These are phyloP conservation scores for Salvator merianae DNA, from an alignment of 2,113 vertebrate genomes.

Conservation along the genomic window DNA sequence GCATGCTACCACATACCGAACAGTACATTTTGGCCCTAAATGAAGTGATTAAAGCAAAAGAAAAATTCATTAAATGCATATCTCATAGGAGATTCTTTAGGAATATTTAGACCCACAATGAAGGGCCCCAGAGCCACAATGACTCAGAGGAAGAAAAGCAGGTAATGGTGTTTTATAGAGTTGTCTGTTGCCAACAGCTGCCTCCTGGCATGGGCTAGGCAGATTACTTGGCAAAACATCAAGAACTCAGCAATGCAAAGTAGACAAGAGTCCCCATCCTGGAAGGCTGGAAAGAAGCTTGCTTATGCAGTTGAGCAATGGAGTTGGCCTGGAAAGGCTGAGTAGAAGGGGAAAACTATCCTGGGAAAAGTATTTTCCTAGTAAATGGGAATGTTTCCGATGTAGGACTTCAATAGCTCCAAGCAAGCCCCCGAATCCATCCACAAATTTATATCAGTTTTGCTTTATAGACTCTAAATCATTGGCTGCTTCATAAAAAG, in stretches of 20 bases:
- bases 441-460: constrained; percentile 10
- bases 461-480: constrained; percentile 7
- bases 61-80: rapidly evolving
- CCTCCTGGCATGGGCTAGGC: background rate
- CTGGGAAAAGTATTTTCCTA: background rate
- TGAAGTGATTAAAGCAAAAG: background rate
- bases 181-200: background rate
- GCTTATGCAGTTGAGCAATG: background rate
- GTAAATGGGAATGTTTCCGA: background rate
- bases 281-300: background rate
- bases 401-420: constrained; percentile 21
- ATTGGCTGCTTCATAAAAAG: background rate
- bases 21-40: background rate
- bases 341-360: background rate
- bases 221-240: background rate
- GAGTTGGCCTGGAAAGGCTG: rapidly evolving
- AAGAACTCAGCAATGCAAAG: background rate
- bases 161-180: background rate
- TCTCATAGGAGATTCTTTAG: background rate
- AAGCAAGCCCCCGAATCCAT: background rate
- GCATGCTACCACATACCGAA: constrained; percentile 24
- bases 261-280: background rate
- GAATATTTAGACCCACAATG: background rate
- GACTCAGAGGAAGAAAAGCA: background rate
- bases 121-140: background rate